A percentile compares a stretch with the other conserved stretches of the same genome.
phyloP scores from a whole-genome alignment of 2,888 invertebrate genomes.

The Chrysolina americana region DNA sequence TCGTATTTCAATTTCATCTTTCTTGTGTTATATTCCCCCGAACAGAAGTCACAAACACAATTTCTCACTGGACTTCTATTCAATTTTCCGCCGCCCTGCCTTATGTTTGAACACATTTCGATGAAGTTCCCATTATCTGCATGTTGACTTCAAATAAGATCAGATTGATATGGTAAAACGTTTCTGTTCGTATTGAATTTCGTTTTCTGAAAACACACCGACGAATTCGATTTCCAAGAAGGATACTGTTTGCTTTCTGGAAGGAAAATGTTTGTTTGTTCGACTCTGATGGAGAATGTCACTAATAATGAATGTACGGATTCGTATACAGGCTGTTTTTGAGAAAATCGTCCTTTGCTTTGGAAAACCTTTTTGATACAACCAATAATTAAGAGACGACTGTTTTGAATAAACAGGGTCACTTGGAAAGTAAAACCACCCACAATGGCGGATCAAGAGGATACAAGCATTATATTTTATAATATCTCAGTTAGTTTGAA shows the following conservation, averaged over 20 bases:
- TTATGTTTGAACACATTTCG: slow-evolving; percentile 49
- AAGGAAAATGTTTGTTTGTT: slow-evolving; percentile 28
- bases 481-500: no score
- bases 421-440: no score
- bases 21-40: background rate
- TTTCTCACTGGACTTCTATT: slow-evolving; percentile 21
- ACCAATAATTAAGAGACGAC: no score
- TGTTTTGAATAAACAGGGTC: no score
- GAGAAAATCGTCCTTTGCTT: no score
- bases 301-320: background rate
- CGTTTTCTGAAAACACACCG: slow-evolving; percentile 27
- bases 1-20: slow-evolving; percentile 2
- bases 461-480: no score
- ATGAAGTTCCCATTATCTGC: slow-evolving; percentile 47
- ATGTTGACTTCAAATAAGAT: slow-evolving; percentile 49
- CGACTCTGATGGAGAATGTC: background rate
- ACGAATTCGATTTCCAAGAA: slow-evolving; percentile 37
- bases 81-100: slow-evolving; percentile 15
- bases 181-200: slow-evolving; percentile 50
- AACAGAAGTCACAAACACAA: slow-evolving; percentile 14
- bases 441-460: no score
- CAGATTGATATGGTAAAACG: slow-evolving; percentile 50
- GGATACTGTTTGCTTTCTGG: slow-evolving; percentile 34
- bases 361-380: no score
- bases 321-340: no score